Base-by-base conservation (phyloP, 2,888 invertebrate species). In the Clostera curtula region DNA sequence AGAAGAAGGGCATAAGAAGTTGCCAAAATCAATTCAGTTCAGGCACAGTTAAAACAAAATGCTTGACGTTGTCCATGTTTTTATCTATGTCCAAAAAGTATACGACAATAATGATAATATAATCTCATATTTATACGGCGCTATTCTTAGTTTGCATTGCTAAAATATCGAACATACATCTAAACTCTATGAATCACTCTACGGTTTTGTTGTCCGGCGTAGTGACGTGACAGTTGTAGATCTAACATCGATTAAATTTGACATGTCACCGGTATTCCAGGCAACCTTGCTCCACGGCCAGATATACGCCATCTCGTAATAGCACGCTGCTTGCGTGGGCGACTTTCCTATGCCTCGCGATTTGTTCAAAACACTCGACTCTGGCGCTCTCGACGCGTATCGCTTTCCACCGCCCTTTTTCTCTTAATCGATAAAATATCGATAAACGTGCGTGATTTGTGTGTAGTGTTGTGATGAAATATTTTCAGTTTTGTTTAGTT, bases 271-370 rank as follows among this genome's bases (percentile, higher is more conserved):
- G 35, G 43, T 44, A 52, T 43, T 63, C 77, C 79, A 77, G 76
- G 58, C 64, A 71, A 70, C 80, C 80, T 80, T 76, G 80, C 55
- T 54, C 56, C 71, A 71, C 62, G 70, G 75, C 69, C 75, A 66
- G 73, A 71, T 71, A 70, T 59, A 62, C 62, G 63, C 55, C 56
- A 57, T 67, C 77, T 73, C 63, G 71, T 80, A 58, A 73, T 79
- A 80, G 79, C 41, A 44, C 67, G 50, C 50, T 43, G 41, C 25
- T 42, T 60, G 80, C 77, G 82, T 79, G 70, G 79, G 80, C 70
- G 77, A 74, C 67, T 73, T 69, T 75, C 70, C 60, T 66, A 61
- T 61, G 47, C 10, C 56, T 39, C 60, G 56, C 46, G 65, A 65
- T 70, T 63, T 62, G 72, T 67, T 72, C 70, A 74, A 76, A 74